These are phyloP conservation scores for Nasonia longicornis DNA, from an alignment of 1,140 invertebrate species.

Conservation along the genomic window DNA sequence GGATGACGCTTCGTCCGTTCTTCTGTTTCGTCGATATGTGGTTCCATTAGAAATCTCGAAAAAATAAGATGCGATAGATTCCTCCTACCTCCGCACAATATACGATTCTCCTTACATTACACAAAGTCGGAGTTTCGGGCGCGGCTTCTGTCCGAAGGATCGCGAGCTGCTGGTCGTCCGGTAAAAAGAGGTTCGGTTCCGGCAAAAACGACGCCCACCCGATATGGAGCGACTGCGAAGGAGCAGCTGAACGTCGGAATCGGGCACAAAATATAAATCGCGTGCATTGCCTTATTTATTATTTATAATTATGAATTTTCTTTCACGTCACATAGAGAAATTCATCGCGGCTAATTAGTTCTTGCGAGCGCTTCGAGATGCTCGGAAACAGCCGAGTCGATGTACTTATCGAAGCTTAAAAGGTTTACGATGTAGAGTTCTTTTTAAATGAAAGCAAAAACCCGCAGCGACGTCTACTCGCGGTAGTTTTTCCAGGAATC, in stretches of 20 bases:
- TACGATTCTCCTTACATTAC: neutral
- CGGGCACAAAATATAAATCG: constrained; percentile 14
- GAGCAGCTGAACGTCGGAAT: constrained; percentile 44
- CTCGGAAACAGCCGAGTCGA: constrained; percentile 18
- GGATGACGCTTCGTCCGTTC: neutral
- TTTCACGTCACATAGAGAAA: constrained; percentile 32
- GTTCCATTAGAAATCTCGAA: neutral
- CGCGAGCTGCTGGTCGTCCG: constrained; percentile 32
- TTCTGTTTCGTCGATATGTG: neutral
- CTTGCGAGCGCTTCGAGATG: constrained; percentile 16
- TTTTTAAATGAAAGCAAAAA: constrained; percentile 36
- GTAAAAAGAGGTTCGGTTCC: constrained; percentile 49
- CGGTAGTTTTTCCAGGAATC: neutral
- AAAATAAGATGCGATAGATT: neutral
- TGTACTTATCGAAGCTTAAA: constrained; percentile 36
- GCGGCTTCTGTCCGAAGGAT: constrained; percentile 14
- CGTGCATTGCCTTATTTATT: constrained; percentile 29
- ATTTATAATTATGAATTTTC: constrained; percentile 64
- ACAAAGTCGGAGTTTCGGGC: constrained; percentile 27
- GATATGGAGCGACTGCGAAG: constrained; percentile 57
- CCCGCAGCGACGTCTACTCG: neutral
- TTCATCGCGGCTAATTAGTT: constrained; percentile 41
- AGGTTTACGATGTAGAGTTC: constrained; percentile 14
- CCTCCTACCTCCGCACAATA: neutral
- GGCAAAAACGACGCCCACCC: constrained; percentile 58